Evolutionary conservation across 2,797 vertebrate species (phyloP), one percentile per base, ranked within the genome.

Genomic region (Loriculus beryllinus): DNA sequence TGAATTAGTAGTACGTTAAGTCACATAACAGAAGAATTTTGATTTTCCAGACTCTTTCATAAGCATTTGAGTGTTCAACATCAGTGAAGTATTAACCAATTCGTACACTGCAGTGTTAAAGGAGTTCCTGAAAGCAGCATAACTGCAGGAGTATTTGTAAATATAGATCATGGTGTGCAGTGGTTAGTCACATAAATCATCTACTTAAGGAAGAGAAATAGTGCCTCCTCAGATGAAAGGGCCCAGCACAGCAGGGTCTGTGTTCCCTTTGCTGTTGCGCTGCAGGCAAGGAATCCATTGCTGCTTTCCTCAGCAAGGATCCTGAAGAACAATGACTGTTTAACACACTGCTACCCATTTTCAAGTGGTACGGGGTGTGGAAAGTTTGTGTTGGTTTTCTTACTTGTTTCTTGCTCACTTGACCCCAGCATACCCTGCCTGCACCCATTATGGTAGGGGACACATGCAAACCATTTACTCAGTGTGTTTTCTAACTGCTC

Each of bases 401-500:
- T n/a, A 60, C 14, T 7, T 3, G 0, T 14, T 10, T 8, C 29
- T 29, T 9, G 17, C 40, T 39, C 13, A 3, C n/a, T 17, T 6
- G 25, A 37, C 47, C 51, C 65, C 67, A 22, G 13, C 8, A 0
- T 4, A 35, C 5, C 51, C 83, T 17, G 62, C 3, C 39, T 14
- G 23, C n/a, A 26, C 42, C 48, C 23, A 2, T 10, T 37, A 2
- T 0, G 4, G 65, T 1, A 13, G 14, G 18, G 37, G 22, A 68
- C 1, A 4, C 19, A 20, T 45, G 11, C 12, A 43, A 12, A 33
- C 19, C 56, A 20, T 11, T 17, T 35, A 3, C 18, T 42, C 31
- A 1, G 2, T 0, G 0, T 7, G 7, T 29, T 69, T 60, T 37
- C 63, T 59, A 71, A 0, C 35, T 17, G 11, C 12, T 18, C 3